These are phyloP conservation scores for Elachura formosa DNA, from an alignment of 2,113 vertebrate genomes.

Conservation along the genomic window DNA sequence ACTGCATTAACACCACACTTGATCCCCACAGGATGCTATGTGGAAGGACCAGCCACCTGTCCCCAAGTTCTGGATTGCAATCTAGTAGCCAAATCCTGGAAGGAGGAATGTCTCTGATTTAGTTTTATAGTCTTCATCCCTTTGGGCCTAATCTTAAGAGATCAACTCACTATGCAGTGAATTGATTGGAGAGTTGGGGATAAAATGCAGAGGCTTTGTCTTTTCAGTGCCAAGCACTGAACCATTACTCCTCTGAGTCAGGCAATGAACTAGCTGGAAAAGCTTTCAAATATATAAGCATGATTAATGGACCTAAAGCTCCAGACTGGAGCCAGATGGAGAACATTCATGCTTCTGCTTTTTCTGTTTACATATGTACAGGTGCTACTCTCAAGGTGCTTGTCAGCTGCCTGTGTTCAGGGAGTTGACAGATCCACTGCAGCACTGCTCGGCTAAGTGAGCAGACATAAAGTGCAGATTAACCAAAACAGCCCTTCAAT, in stretches of 20 bases:
- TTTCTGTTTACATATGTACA: not conserved
- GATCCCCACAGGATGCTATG: rapidly evolving
- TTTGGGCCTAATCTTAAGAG: not conserved
- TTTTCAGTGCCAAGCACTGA: not conserved
- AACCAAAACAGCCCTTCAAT: conserved; percentile 7
- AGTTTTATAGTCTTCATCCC: not conserved
- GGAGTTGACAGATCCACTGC: not conserved
- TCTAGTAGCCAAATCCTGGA: not conserved
- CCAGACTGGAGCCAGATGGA: not conserved
- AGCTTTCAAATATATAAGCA: not conserved
- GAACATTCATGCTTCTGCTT: not conserved
- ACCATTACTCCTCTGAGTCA: not conserved
- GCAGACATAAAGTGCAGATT: not conserved
- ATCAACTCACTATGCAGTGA: not conserved
- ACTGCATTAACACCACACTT: not conserved
- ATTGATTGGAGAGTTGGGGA: not conserved
- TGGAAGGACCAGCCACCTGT: not conserved
- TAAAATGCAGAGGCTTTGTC: not conserved
- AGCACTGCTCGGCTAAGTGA: not conserved
- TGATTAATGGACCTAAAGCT: conserved; percentile 27
- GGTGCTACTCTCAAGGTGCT: not conserved
- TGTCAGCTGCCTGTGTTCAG: not conserved
- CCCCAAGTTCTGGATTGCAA: not conserved
- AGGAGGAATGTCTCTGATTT: not conserved
- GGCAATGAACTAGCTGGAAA: not conserved